phyloP scores from a whole-genome alignment of 2,888 invertebrate species.

The Rotaria sp. region DNA sequence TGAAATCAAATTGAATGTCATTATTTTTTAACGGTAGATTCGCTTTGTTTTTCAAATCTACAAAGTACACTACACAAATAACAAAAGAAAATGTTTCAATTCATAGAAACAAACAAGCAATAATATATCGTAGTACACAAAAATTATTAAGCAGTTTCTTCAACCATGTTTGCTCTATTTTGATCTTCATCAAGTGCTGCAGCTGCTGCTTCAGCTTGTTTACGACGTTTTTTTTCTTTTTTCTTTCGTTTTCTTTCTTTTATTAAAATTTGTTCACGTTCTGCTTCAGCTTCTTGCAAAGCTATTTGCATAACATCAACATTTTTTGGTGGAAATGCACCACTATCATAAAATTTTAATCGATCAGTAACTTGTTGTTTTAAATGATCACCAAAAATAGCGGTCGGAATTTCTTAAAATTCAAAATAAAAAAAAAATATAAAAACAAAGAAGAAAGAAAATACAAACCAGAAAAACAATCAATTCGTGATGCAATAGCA shows the following conservation, averaged over 20 bases:
- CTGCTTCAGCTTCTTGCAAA: constrained; percentile 62
- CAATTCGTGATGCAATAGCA: constrained; percentile 91
- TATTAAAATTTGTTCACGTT: not conserved
- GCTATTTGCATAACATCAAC: constrained; percentile 94
- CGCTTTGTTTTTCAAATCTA: not conserved
- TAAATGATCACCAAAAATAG: constrained; percentile 54
- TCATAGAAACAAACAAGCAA: not conserved
- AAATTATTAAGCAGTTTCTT: too few species aligned
- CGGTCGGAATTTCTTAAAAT: constrained; percentile 48
- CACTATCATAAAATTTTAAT: constrained; percentile 84
- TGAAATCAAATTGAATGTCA: too few species aligned
- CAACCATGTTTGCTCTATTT: too few species aligned
- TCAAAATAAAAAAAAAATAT: too few species aligned
- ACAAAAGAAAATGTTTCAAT: not conserved
- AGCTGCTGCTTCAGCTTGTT: not conserved
- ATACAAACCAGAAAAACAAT: constrained; percentile 75
- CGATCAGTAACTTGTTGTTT: constrained; percentile 72
- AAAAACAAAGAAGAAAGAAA: not conserved
- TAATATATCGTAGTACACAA: too few species aligned
- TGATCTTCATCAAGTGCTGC: not conserved
- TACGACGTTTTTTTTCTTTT: constrained; percentile 33
- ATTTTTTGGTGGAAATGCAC: constrained; percentile 88
- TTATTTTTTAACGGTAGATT: too few species aligned
- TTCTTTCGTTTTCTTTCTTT: constrained; percentile 19
- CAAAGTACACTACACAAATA: not conserved